Evolutionary conservation across 2,113 vertebrate genomes (phyloP), one percentile per base, ranked within the genome.

Genomic region (Coturnix japonica): DNA sequence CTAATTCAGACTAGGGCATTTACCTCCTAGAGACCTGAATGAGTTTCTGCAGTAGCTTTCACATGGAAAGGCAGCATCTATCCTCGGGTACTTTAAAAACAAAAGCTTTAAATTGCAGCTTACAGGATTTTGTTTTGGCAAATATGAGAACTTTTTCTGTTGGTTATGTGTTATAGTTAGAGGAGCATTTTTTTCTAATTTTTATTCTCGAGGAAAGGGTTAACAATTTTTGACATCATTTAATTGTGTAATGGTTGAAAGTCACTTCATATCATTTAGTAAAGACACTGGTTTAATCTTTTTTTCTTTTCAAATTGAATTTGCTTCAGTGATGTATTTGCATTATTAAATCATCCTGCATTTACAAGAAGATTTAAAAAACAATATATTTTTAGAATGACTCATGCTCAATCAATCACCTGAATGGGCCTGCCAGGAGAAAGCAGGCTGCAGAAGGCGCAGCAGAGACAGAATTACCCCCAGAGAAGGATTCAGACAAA

Each of bases 241-340:
- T 81, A 91, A 81, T 91, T 59, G 30, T 23, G 9, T 72, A 77
- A 82, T 54, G 75, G 61, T 35, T 72, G 66, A 79, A 85, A 85
- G 71, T 59, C 54, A 64, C 57, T 81, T 60, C 16, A 3, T 79
- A 64, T 54, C 4, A 39, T 84, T 87, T 78, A 71, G 70, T 39
- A 81, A 89, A 67, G 26, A 71, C 70, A 70, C 77, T 78, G 33
- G 33, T 56, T 90, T 93, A 60, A 91, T 93, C 33, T 25, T 31
- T 61, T 61, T 75, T 71, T 22, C 7, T 76, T 70, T 85, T 88
- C 81, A 54, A 79, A 93, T 91, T 93, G 79, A 71, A 91, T 93
- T 87, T 90, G 71, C 75, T 86, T 76, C 35, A 46, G 59, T 90
- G 57, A 87, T 91, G 35, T 75, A 91, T 87, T 76, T 85, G 53